A percentile compares a stretch with the other conserved stretches of the same genome.
These are phyloP conservation scores for Columba janthina DNA, from an alignment of 2,113 vertebrate genomes.

Conservation along the genomic window DNA sequence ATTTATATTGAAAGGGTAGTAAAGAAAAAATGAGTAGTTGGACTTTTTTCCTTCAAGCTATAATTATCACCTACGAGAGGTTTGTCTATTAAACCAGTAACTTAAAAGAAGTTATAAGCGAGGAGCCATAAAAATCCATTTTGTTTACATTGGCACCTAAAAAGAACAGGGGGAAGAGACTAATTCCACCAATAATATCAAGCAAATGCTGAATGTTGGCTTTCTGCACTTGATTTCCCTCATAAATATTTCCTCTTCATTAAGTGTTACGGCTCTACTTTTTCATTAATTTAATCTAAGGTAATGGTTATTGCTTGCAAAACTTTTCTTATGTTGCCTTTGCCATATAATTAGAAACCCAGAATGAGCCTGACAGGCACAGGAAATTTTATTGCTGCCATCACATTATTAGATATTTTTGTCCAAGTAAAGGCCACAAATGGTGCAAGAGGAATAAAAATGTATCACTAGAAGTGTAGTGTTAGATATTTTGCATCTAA, in stretches of 20 bases:
- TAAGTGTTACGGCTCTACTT: not conserved
- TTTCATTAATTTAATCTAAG: not conserved
- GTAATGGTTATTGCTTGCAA: not conserved
- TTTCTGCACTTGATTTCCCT: constrained; percentile 15
- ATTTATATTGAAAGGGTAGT: not conserved
- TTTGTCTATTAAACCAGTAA: not conserved
- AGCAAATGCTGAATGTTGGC: not conserved
- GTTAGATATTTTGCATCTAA: not conserved
- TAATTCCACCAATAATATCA: not conserved
- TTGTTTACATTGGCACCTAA: not conserved
- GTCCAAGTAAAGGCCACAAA: not conserved
- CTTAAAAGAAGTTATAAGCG: not conserved
- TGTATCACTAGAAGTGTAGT: accelerated
- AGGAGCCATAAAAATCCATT: not conserved
- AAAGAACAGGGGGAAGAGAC: not conserved
- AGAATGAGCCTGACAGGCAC: not conserved
- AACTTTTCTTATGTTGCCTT: not conserved
- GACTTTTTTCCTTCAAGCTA: not conserved
- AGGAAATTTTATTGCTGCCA: not conserved
- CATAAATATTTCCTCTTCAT: not conserved
- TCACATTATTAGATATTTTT: not conserved
- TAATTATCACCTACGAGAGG: not conserved
- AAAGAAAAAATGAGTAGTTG: not conserved
- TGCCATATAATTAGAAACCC: not conserved
- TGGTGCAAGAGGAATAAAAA: not conserved